Evolutionary conservation across 1,140 invertebrate species (phyloP).

Genomic region (Grapholita molesta): DNA sequence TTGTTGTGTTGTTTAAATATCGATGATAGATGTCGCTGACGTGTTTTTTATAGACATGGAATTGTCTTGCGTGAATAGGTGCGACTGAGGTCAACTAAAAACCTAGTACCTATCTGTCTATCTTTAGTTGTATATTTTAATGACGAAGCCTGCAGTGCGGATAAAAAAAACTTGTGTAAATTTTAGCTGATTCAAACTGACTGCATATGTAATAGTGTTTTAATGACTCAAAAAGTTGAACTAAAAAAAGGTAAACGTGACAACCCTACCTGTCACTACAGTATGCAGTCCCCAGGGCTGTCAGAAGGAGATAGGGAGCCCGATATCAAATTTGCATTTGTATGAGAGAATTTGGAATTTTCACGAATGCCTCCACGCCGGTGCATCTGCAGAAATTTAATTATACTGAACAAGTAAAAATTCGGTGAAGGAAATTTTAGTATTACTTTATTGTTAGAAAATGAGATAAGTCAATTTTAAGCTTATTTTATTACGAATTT

Average conservation of each 20-base stretch:
- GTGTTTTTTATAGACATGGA: no score
- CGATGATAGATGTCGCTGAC: no score
- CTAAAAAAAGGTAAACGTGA: neutral
- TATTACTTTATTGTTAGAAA: neutral
- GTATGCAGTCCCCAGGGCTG: neutral
- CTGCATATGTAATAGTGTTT: no score
- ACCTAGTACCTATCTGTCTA: no score
- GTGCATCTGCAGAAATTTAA: neutral
- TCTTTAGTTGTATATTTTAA: no score
- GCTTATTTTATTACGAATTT: neutral
- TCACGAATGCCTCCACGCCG: neutral
- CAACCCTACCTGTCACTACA: neutral
- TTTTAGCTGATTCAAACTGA: no score
- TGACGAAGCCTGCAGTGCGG: no score
- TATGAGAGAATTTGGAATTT: neutral
- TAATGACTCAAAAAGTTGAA: no score
- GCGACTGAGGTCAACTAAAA: no score
- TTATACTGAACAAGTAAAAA: neutral
- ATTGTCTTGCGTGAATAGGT: no score
- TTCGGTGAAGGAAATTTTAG: neutral
- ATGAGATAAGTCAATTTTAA: neutral
- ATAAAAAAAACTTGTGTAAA: no score
- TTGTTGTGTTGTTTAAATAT: no score
- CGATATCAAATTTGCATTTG: neutral
- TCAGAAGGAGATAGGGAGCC: neutral